These are phyloP conservation scores for Phrynocephalus versicolor DNA, from an alignment of 2,113 vertebrate species.

Conservation along the genomic window DNA sequence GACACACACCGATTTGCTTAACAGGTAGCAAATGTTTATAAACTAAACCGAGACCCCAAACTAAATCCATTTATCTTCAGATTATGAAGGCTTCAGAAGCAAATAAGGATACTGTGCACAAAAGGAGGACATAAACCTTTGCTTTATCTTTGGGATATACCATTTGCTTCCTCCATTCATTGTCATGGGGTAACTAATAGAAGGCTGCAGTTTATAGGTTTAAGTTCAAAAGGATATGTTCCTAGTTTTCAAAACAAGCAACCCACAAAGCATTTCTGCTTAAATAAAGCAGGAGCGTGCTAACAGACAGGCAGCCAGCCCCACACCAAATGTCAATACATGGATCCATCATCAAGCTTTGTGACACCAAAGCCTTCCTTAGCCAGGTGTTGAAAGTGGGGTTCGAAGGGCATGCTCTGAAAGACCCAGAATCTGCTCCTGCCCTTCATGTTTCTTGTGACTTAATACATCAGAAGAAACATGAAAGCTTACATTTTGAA, in stretches of 20 bases:
- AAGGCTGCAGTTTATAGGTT: not conserved
- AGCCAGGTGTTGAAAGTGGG: conserved; percentile 82
- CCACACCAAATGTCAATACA: conserved; percentile 70
- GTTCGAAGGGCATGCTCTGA: conserved; percentile 80
- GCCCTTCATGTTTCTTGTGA: conserved; percentile 25
- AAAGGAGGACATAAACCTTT: not conserved
- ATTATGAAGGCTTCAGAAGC: not conserved
- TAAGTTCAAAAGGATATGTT: conserved; percentile 16
- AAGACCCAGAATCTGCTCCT: conserved; percentile 40
- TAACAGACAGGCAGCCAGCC: conserved; percentile 68
- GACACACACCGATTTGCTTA: too few relatives aligned
- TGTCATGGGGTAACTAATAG: not conserved
- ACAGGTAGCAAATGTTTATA: not conserved
- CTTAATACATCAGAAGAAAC: not conserved
- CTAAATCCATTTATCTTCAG: not conserved
- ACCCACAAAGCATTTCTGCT: conserved; percentile 39
- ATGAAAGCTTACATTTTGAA: not conserved
- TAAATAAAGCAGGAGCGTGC: conserved; percentile 37
- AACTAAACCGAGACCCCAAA: not conserved
- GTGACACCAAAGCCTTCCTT: conserved; percentile 76
- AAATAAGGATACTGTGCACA: not conserved
- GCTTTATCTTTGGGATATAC: not conserved
- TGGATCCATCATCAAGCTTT: conserved; percentile 80
- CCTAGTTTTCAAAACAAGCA: conserved; percentile 51
- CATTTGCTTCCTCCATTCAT: not conserved